These are phyloP conservation scores for Coptodon bakossiorum DNA, from an alignment of 2,113 vertebrate genomes.

Conservation along the genomic window DNA sequence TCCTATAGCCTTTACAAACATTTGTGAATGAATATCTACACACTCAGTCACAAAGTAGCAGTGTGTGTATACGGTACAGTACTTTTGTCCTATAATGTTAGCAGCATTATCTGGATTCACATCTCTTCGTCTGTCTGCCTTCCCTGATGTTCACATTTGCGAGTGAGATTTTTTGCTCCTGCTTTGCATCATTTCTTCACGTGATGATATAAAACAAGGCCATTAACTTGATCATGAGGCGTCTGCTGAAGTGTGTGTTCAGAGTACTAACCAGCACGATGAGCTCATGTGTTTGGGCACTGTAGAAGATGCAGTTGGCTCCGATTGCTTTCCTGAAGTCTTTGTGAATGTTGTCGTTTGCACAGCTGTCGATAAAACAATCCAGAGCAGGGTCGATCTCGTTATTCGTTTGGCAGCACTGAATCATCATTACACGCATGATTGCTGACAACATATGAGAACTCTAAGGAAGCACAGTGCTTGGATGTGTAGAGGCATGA, in stretches of 20 bases:
- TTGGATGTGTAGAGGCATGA: background rate
- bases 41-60: background rate
- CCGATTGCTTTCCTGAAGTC: conserved; percentile 91
- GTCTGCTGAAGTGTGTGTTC: background rate
- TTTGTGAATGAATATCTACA: background rate
- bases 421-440: background rate
- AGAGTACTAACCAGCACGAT: conserved; percentile 81
- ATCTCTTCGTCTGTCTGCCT: background rate
- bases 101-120: background rate
- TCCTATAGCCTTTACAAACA: background rate
- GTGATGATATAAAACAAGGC: background rate
- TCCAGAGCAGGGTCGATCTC: background rate
- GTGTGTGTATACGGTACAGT: background rate
- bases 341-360: conserved; percentile 84
- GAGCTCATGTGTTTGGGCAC: conserved; percentile 77
- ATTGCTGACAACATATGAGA: background rate
- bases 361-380: conserved; percentile 71
- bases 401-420: background rate
- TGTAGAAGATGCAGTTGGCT: conserved; percentile 86
- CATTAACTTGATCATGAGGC: background rate
- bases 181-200: background rate
- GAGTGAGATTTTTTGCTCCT: background rate
- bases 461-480: background rate
- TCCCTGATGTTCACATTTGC: background rate
- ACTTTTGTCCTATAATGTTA: background rate